Conservation (phyloP, 64 coral and sea anemone genomes). For the Orbicella faveolata region DNA sequence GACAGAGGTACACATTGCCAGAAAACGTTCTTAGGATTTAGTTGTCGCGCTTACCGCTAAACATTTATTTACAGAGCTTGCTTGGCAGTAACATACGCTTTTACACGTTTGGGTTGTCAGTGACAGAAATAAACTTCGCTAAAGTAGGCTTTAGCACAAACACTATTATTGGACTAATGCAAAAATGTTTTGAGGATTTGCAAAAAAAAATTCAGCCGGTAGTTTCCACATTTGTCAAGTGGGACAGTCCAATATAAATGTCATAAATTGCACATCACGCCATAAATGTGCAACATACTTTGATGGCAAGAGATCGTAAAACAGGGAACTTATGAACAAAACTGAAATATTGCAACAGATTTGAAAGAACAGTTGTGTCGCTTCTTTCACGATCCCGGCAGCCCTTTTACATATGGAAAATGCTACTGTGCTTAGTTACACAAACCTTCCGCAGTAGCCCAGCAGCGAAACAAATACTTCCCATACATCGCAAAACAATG, state of each 20-base stretch:
- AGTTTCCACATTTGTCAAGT: not conserved
- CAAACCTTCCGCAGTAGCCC: conserved; percentile 9
- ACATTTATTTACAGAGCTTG: no score
- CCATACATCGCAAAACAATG: not conserved
- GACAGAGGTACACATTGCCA: no score
- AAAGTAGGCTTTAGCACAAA: no score
- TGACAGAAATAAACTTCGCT: no score
- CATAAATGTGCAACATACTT: not conserved
- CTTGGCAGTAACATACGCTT: no score
- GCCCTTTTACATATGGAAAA: not conserved
- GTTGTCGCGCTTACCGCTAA: no score
- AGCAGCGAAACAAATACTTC: conserved; percentile 35
- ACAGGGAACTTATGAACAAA: not conserved
- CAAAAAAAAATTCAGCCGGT: not conserved
- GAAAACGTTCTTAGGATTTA: no score
- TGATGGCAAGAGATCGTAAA: not conserved
- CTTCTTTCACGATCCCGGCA: not conserved
- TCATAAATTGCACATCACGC: not conserved
- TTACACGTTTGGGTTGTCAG: no score
- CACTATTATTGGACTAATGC: no score
- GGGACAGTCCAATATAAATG: not conserved
- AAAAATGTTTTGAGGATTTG: no score
- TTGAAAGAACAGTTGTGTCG: not conserved
- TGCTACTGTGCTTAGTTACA: not conserved
- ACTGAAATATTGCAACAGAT: not conserved